These are phyloP conservation scores for Todiramphus chloris DNA, from an alignment of 2,113 vertebrate species.

Conservation along the genomic window DNA sequence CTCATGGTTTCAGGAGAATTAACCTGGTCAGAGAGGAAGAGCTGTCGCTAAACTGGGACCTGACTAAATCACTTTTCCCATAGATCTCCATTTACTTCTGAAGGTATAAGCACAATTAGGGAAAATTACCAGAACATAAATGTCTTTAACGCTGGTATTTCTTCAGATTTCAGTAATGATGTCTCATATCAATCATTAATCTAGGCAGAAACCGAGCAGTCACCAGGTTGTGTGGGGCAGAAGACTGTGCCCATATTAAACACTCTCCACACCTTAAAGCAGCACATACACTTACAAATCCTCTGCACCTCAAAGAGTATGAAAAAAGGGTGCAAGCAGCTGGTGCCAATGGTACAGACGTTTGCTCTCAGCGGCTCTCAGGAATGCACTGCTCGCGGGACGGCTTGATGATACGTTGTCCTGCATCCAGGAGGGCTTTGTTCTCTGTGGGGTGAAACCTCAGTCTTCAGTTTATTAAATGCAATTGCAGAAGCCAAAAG, in stretches of 20 bases:
- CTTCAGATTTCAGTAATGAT: not conserved
- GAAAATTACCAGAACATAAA: not conserved
- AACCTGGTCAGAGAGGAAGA: not conserved
- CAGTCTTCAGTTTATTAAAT: constrained; percentile 9
- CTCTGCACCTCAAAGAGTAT: rapidly evolving
- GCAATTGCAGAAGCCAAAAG: not conserved
- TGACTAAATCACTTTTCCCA: not conserved
- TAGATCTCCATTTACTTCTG: not conserved
- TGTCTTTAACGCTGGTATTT: not conserved
- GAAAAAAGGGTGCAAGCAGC: rapidly evolving
- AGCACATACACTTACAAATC: not conserved
- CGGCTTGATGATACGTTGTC: rapidly evolving
- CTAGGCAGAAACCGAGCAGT: not conserved
- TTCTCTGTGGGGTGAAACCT: constrained; percentile 37
- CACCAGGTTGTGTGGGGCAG: rapidly evolving
- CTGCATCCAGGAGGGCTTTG: constrained; percentile 38
- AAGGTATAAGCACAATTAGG: not conserved
- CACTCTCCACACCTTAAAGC: not conserved
- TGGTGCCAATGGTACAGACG: rapidly evolving
- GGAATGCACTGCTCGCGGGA: not conserved
- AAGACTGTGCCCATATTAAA: not conserved
- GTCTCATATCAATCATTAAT: not conserved
- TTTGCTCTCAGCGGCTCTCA: not conserved
- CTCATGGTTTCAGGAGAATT: not conserved
- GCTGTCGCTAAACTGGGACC: not conserved